Evolutionary conservation across 2,888 invertebrate genomes (phyloP).

Genomic region (Cataglyphis albicans): DNA sequence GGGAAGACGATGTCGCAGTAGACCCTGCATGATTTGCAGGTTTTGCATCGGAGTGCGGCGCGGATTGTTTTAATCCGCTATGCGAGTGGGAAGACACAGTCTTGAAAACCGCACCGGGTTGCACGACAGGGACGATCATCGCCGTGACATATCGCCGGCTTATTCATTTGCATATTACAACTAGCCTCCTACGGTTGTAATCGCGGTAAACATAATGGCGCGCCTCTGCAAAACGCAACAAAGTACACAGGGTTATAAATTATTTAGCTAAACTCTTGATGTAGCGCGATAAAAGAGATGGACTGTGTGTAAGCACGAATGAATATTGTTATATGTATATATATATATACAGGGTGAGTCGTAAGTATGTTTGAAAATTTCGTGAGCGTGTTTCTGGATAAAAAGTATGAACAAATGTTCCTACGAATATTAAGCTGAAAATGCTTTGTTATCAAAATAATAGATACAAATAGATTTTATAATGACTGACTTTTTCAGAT

Average conservation of each 20-base stretch:
- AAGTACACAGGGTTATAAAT: conserved; percentile 46
- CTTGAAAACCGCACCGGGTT: conserved; percentile 35
- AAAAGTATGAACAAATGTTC: no score
- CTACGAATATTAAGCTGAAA: no score
- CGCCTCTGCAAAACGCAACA: conserved; percentile 37
- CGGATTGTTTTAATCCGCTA: conserved; percentile 49
- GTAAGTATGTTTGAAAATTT: no score
- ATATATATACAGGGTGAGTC: not conserved
- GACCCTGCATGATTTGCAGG: conserved; percentile 55
- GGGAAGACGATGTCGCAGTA: conserved; percentile 32
- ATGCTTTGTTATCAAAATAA: no score
- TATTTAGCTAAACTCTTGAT: conserved; percentile 15
- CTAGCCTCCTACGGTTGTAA: conserved; percentile 46
- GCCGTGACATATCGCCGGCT: conserved; percentile 41
- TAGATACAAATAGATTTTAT: no score
- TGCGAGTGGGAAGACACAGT: conserved; percentile 37
- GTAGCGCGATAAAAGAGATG: not conserved
- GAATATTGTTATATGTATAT: not conserved
- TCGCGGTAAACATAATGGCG: conserved; percentile 42
- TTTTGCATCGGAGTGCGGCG: conserved; percentile 13
- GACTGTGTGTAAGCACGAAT: not conserved
- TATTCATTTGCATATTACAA: conserved; percentile 56
- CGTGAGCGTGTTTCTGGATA: no score
- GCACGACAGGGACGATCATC: conserved; percentile 43
- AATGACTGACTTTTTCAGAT: no score